Evolutionary conservation across 2,888 invertebrate genomes (phyloP), one percentile per base, ranked within the genome.

Genomic region (Incurvaria masculella): DNA sequence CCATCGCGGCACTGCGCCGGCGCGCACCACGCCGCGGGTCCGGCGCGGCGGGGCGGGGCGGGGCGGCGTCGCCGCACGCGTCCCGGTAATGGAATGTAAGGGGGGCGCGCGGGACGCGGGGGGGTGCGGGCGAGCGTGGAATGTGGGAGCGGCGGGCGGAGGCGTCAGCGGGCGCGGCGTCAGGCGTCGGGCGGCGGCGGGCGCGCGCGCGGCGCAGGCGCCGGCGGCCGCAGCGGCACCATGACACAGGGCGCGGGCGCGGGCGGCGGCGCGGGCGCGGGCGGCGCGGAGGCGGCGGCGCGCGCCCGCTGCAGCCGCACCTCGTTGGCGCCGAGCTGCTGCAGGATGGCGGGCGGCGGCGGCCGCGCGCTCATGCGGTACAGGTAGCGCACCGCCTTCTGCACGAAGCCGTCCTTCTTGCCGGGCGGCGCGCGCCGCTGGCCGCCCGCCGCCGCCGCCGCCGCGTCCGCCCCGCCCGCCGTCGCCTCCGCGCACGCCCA

Each of bases 51-150:
- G 71, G 71, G 70, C 65, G 66, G 64, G 63, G 63, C 65, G 64
- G 63, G 59, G 60, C 63, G 66, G 64, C 68, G 64, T 64, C 66
- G 62, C 62, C 61, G 64, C 61, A 65, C 70, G 14, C 33, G 4
- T 67, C 74, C 72, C 74, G 72, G 63, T 65, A 68, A 72, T 76
- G 76, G 76, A 76, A 76, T 76, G 76, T 76, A 74, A 74, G 74
- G 74, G 53, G 57, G 56, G 59, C 58, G 56, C 10, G 10, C 42
- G 46, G 59, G 54, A 21, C 54, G 57, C 56, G 58, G 58, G 55
- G 16, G 21, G 18, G 46, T 58, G 54, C 60, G 64, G 62, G 21
- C 64, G 62, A 62, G 62, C 61, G 62, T 61, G 62, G 61, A 41
- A 20, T 20, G 41, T 41, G 19, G 21, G 6, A 18, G 41, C 41